Evolutionary conservation across 2,113 vertebrate species (phyloP), one percentile per base, ranked within the genome.

Genomic region (Falco punctatus): DNA sequence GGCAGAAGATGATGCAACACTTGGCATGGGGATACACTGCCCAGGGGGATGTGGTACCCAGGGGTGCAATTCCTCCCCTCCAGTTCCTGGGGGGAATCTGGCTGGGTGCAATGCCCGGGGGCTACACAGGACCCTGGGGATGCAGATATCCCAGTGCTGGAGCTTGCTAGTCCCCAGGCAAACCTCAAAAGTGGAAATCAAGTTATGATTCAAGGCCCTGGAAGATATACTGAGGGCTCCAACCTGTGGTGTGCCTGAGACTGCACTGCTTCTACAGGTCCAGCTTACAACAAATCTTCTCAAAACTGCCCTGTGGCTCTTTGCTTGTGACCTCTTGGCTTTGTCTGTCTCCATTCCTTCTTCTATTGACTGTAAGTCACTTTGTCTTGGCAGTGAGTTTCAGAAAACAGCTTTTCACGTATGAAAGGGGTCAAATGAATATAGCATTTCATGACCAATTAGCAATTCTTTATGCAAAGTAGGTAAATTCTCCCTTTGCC

Each of bases 301-400:
- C 14, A 10, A 33, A 0, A 6, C 6, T 7, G 1, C 15, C 55
- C n/a, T 8, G 2, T 1, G 2, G 26, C 28, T 66, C 66, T 48
- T 24, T 6, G 5, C 51, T 49, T 2, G 1, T 6, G 65, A 35
- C 27, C 48, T 77, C 49, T 40, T 28, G 42, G 38, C 52, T 40
- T 62, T 13, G 4, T 5, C 18, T 17, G 17, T 6, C 24, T 19
- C 15, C 2, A 0, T 20, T 85, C 42, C 28, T 20, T 72, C 49
- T 44, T 32, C 10, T 8, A 0, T 7, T 33, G 17, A 10, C 9
- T 35, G 4, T 52, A 44, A 44, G 27, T 16, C 5, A 3, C 35
- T 62, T 74, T 20, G 3, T 44, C 15, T 54, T 26, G 58, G 24
- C 22, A 15, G 13, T 1, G 46, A 58, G 15, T 8, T 27, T 1